A percentile compares a stretch with the other conserved stretches of the same genome.
These are phyloP conservation scores for Typhlichthys eigenmanni DNA, from an alignment of 2,797 vertebrate genomes.

Conservation along the genomic window DNA sequence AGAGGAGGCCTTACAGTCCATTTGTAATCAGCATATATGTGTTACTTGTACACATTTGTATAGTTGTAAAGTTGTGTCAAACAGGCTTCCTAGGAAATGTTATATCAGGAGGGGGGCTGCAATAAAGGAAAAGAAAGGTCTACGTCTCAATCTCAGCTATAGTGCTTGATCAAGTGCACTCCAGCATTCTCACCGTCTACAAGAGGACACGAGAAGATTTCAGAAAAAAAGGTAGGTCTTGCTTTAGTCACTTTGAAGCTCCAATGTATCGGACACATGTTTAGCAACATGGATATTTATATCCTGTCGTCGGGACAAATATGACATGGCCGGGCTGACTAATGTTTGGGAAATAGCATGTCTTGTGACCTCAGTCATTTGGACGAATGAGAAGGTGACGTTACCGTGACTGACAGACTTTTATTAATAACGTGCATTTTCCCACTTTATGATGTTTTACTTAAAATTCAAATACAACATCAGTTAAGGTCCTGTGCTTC, in stretches of 20 bases:
- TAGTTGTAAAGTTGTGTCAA: no score
- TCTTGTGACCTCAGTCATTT: constrained; percentile 55
- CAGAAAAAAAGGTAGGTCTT: not conserved
- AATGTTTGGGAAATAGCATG: constrained; percentile 24
- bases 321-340: constrained; percentile 11
- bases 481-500: no score
- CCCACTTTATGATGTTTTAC: not conserved
- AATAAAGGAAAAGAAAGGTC: constrained; percentile 19
- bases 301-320: constrained; percentile 8
- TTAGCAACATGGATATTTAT: not conserved
- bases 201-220: constrained; percentile 16
- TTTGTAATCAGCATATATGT: constrained; percentile 4
- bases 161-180: constrained; percentile 8
- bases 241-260: no score
- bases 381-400: constrained; percentile 24
- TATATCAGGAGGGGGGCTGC: no score
- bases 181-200: not conserved
- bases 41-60: not conserved
- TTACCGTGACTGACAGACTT: constrained; percentile 8
- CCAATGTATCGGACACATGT: no score
- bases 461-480: not conserved
- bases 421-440: not conserved
- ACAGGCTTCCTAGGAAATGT: no score
- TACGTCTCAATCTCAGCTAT: constrained; percentile 17
- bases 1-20: constrained; percentile 27